These are phyloP conservation scores for Rhinogobio ventralis DNA, from an alignment of 2,797 vertebrate species.

Conservation along the genomic window DNA sequence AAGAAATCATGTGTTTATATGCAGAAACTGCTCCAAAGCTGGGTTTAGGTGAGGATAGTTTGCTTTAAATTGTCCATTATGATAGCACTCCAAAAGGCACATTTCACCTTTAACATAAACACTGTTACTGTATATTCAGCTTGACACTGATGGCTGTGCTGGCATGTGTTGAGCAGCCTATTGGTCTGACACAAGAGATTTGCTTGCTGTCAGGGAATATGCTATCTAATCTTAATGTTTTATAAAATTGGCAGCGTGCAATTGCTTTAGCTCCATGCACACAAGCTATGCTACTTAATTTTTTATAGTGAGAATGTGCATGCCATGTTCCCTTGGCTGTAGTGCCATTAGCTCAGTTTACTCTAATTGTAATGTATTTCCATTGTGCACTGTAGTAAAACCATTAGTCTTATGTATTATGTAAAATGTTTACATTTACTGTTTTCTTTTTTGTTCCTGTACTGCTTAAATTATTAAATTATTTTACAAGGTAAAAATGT, in stretches of 20 bases:
- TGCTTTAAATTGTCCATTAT: not conserved
- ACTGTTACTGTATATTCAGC: conserved; percentile 46
- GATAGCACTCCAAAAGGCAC: not conserved
- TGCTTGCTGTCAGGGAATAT: conserved; percentile 16
- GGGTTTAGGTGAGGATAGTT: not conserved
- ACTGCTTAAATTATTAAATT: conserved; percentile 81
- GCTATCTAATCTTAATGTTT: conserved; percentile 36
- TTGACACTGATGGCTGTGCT: conserved; percentile 17
- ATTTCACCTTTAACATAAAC: conserved; percentile 39
- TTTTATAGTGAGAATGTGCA: conserved; percentile 53
- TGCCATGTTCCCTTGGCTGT: conserved; percentile 47
- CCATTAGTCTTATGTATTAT: conserved; percentile 55
- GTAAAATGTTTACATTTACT: conserved; percentile 71
- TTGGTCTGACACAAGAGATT: conserved; percentile 30
- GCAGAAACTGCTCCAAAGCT: conserved; percentile 33
- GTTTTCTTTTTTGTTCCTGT: conserved; percentile 47
- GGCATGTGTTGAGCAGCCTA: conserved; percentile 17
- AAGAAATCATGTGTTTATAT: conserved; percentile 33
- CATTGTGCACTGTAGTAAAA: conserved; percentile 56
- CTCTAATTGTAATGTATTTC: conserved; percentile 57
- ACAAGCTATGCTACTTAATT: conserved; percentile 44
- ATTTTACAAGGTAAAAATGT: conserved; percentile 66
- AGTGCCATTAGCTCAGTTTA: conserved; percentile 59
- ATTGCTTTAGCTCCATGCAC: conserved; percentile 33
- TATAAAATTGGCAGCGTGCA: conserved; percentile 29